Percentiles rank a stretch among this genome's conserved stretches.
phyloP scores from a whole-genome alignment of 2,113 vertebrate genomes.

The Taxidea taxus region DNA sequence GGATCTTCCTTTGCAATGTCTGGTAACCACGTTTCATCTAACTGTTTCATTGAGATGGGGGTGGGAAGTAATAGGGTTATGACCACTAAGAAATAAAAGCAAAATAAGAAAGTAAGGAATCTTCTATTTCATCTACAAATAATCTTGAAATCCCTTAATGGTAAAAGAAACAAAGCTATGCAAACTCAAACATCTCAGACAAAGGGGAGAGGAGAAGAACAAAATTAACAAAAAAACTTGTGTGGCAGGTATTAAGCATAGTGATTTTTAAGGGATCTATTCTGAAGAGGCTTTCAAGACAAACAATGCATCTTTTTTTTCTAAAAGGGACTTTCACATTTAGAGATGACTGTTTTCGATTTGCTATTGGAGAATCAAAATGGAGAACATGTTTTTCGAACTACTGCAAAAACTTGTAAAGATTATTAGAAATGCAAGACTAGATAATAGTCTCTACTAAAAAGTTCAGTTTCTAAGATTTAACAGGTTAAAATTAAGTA shows the following conservation, averaged over 20 bases:
- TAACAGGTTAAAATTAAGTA: slow-evolving; percentile 22
- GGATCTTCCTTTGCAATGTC: not conserved
- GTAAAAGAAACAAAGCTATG: not conserved
- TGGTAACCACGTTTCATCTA: not conserved
- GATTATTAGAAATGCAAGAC: not conserved
- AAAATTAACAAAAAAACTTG: not conserved
- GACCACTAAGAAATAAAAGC: not conserved
- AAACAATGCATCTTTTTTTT: not conserved
- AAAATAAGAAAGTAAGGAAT: not conserved
- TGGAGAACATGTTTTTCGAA: slow-evolving; percentile 40
- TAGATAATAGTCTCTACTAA: not conserved
- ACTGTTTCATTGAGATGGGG: not conserved
- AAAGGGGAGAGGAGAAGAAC: not conserved
- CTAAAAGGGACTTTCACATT: not conserved
- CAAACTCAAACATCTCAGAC: not conserved
- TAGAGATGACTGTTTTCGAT: slow-evolving; percentile 51
- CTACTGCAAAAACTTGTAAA: not conserved
- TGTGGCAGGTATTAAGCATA: not conserved
- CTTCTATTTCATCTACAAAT: not conserved
- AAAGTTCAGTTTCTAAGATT: not conserved
- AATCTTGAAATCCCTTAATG: not conserved
- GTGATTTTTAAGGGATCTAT: not conserved
- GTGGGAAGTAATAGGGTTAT: not conserved
- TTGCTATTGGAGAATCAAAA: slow-evolving; percentile 29
- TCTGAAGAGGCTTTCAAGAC: not conserved